Evolutionary conservation across 2,888 invertebrate genomes (phyloP).

Genomic region (Cartodere bifasciata): DNA sequence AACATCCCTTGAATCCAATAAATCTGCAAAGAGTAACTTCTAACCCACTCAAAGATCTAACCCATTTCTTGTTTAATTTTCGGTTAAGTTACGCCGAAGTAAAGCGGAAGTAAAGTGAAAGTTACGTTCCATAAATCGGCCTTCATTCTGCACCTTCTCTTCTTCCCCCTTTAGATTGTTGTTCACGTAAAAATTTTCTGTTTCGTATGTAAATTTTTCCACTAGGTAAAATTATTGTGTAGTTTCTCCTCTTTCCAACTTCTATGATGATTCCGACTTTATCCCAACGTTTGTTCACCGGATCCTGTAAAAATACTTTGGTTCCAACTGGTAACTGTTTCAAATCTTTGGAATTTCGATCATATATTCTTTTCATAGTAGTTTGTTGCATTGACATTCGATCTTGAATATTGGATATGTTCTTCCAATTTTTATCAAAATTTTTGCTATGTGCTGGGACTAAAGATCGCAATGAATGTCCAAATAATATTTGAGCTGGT

Average conservation of each 20-base stretch:
- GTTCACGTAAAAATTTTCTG: slow-evolving; percentile 4
- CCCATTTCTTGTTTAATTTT: too few relatives aligned
- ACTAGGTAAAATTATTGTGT: slow-evolving; percentile 2
- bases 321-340: slow-evolving; percentile 1
- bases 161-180: too few relatives aligned
- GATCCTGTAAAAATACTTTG: slow-evolving; percentile 3
- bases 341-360: slow-evolving; percentile 2
- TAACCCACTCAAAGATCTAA: too few relatives aligned
- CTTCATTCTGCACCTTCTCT: too few relatives aligned
- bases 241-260: slow-evolving; percentile 5
- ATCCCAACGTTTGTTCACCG: slow-evolving; percentile 2
- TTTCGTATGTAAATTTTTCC: slow-evolving; percentile 2
- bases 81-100: too few relatives aligned
- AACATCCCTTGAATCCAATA: too few relatives aligned
- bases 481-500: slow-evolving; percentile 4
- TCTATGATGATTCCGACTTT: slow-evolving; percentile 3
- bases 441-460: slow-evolving; percentile 4
- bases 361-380: slow-evolving; percentile 3
- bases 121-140: too few relatives aligned
- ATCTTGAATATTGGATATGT: slow-evolving; percentile 1
- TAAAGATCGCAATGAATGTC: slow-evolving; percentile 2
- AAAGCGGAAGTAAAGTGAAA: too few relatives aligned
- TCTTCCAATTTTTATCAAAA: slow-evolving; percentile 4
- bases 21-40: too few relatives aligned
- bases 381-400: neutral